These are phyloP conservation scores for Tethea ocularis DNA, from an alignment of 2,888 invertebrate genomes.

Conservation along the genomic window DNA sequence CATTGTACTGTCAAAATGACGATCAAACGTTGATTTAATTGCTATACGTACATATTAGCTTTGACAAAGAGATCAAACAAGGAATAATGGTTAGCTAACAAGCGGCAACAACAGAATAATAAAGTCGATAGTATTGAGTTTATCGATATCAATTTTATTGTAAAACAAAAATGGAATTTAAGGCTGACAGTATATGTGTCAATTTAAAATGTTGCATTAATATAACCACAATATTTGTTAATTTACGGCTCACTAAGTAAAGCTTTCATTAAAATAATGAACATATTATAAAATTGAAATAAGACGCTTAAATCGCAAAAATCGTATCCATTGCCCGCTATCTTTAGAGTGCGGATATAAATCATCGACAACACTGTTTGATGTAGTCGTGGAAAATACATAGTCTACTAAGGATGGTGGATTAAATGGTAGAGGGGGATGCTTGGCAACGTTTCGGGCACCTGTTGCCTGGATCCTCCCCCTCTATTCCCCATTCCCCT, in stretches of 20 bases:
- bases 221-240: conserved; percentile 31
- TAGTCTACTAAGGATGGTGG: not conserved
- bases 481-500: conserved; percentile 5
- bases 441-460: conserved; percentile 48
- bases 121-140: not conserved
- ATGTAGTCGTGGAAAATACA: conserved; percentile 1
- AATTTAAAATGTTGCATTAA: conserved; percentile 8
- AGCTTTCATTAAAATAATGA: conserved; percentile 34
- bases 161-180: not conserved
- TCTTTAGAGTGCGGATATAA: not conserved
- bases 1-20: not conserved
- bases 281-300: not conserved
- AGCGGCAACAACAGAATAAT: not conserved
- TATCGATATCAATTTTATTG: not conserved
- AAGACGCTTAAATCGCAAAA: not conserved
- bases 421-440: conserved; percentile 36
- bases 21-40: not conserved
- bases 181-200: not conserved
- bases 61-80: not conserved
- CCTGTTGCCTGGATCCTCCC: conserved; percentile 53
- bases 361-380: not conserved
- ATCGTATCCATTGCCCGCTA: conserved; percentile 20
- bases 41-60: not conserved
- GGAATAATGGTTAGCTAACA: not conserved
- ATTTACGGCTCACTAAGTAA: conserved; percentile 37